Conservation (phyloP, 2,797 vertebrate species). For the Philypnodon macrostomus region DNA sequence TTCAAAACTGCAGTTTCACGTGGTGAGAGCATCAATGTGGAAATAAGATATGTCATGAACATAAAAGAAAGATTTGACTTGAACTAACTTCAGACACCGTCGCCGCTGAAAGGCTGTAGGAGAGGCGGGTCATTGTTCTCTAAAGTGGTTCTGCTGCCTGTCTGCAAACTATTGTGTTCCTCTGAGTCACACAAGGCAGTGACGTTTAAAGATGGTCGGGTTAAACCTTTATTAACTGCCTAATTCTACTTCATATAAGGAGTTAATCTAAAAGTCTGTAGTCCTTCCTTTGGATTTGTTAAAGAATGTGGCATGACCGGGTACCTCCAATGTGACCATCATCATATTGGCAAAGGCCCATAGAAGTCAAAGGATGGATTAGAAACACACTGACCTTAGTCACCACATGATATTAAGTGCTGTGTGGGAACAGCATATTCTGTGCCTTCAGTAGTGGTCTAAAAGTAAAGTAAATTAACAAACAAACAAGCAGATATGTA, state of each 20-base stretch:
- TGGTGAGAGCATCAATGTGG: conserved; percentile 13
- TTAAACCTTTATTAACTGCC: conserved; percentile 12
- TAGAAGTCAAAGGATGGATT: conserved; percentile 22
- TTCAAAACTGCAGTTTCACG: conserved; percentile 16
- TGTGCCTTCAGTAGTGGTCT: not conserved
- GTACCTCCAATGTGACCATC: conserved; percentile 5
- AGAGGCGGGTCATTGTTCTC: conserved; percentile 41
- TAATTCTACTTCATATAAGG: too few relatives aligned
- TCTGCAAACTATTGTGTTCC: conserved; percentile 36
- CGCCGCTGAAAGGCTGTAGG: conserved; percentile 18
- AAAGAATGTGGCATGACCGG: conserved; percentile 5
- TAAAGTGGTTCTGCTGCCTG: conserved; percentile 47
- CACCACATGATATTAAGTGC: conserved; percentile 23
- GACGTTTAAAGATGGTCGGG: conserved; percentile 22
- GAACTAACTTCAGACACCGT: conserved; percentile 28
- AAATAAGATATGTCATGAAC: conserved; percentile 19
- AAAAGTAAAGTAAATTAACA: not conserved
- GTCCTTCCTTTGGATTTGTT: conserved; percentile 20
- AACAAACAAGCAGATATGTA: conserved; percentile 1
- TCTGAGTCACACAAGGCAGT: conserved; percentile 48
- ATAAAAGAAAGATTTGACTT: conserved; percentile 22
- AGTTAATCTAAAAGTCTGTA: conserved; percentile 3
- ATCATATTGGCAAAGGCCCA: not conserved
- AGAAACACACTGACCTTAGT: conserved; percentile 25
- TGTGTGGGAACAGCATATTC: conserved; percentile 8